Base-by-base conservation (phyloP, 2,888 invertebrate species). In the Campoletis raptor region DNA sequence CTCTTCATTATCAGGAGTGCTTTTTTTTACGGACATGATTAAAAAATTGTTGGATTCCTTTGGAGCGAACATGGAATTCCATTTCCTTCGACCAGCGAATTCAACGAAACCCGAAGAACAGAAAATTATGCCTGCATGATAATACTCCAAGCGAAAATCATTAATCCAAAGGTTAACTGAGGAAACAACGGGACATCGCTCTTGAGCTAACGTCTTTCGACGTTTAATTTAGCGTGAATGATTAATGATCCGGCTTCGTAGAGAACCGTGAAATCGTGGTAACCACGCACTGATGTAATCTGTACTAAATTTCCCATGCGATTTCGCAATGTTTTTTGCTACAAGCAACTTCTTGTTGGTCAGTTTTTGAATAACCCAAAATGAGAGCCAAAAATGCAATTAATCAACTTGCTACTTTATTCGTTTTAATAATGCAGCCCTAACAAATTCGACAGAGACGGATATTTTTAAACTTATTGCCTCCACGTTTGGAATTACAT, bases 141-240 rank as follows among this genome's bases (percentile, higher is more conserved):
- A 61, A 78, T 66, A 61, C 24, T 70, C 3, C 36, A 9, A 72
- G 21, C n/a, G 7, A 24, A 73, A 85, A 69, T 77, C 73, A 78
- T 81, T 81, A 85, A 81, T 85, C 76, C 45, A 70, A 45, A 37
- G 54, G 64, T 42, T 30, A 72, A 73, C 72, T 57, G 30, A 72
- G 64, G 57, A 52, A 48, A 66, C 66, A 76, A 61, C 21, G 64
- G 36, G 78, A 40, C 24, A 10, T 42, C 40, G 7, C 40, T 42
- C 42, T 57, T 40, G 21, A 70, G 18, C 30, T 48, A 42, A 48
- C 52, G 66, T n/a, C 72, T 72, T 45, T 21, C 18, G 36, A 9
- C 77, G 24, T 81, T 54, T 48, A 81, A 85, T 81, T 64, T 72
- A 54, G 52, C 72, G 72, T 54, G 81, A 76, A 67, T 24, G 72